Evolutionary conservation across 2,113 vertebrate genomes (phyloP), one percentile per base, ranked within the genome.

Genomic region (Paraplagusia blochii): DNA sequence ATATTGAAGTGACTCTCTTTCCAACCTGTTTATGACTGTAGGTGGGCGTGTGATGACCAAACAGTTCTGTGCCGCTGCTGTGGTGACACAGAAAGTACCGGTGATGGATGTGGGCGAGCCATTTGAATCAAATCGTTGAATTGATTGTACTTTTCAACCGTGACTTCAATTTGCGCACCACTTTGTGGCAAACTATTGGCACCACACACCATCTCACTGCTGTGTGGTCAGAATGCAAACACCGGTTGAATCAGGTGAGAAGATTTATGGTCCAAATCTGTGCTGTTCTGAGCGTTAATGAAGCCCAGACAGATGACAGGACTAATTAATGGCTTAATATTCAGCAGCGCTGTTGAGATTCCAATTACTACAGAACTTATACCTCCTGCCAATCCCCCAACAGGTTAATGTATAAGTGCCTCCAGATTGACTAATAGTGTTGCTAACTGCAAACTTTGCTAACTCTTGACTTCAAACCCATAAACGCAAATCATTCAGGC

Each of bases 391-490:
- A 46, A 29, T 42, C 33, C 48, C 19, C 9, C 50, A 50, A 8
- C 46, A 78, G 47, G 77, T 90, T 89, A 90, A 88, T 87, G 86
- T 87, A 88, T 84, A 87, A 74, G 52, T 39, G 83, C 85, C 82
- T 74, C 58, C 80, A 43, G 16, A 71, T 85, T 90, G 90, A 90
- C 87, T 88, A 86, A 88, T 87, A 88, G 81, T 75, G 83, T 79
- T 82, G 89, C 82, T 90, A 82, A 84, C 85, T 82, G 79, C 76
- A 81, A 86, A 91, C 90, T 89, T 76, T 90, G 90, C 89, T 89
- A 91, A 90, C 88, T 88, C 76, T 72, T 70, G 80, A 88, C 85
- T 85, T 85, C 86, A 77, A 83, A 29, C 81, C 82, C 54, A 52
- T 81, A 83, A 74, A 63, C 29, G 72, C 82, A 58, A 85, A 80